Percentiles rank a stretch among this genome's conserved stretches.
Conservation (phyloP, 2,113 vertebrate species). For the Channa maculata region DNA sequence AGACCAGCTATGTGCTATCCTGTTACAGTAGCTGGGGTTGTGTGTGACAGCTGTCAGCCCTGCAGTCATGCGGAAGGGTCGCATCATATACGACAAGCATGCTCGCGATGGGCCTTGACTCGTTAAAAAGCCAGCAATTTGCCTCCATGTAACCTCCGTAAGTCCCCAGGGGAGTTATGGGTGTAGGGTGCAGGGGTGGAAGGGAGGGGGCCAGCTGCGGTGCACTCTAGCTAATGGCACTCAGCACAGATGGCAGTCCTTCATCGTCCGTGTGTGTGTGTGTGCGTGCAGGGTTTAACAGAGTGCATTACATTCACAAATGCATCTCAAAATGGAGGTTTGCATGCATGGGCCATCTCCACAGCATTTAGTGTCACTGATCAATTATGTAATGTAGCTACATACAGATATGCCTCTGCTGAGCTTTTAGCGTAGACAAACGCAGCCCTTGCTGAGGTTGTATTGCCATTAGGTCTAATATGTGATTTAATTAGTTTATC, state of each 20-base stretch:
- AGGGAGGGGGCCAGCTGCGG: slow-evolving; percentile 71
- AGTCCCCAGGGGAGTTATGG: slow-evolving; percentile 15
- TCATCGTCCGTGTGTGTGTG: slow-evolving; percentile 30
- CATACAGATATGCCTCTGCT: slow-evolving; percentile 23
- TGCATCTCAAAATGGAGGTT: slow-evolving; percentile 64
- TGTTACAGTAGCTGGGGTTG: slow-evolving; percentile 55
- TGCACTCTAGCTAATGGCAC: slow-evolving; percentile 61
- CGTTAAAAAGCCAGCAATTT: slow-evolving; percentile 55
- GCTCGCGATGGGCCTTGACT: slow-evolving; percentile 35
- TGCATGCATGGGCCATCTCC: slow-evolving; percentile 14
- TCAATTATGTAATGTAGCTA: slow-evolving; percentile 49
- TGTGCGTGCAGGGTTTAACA: slow-evolving; percentile 33
- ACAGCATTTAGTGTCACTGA: slow-evolving; percentile 34
- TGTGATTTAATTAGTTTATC: slow-evolving; percentile 12
- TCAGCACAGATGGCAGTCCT: slow-evolving; percentile 66
- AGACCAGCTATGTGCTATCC: slow-evolving; percentile 53
- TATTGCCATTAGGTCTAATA: neutral
- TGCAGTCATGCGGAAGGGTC: slow-evolving; percentile 37
- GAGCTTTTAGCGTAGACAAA: slow-evolving; percentile 14
- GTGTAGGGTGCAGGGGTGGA: slow-evolving; percentile 35
- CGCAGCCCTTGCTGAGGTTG: neutral
- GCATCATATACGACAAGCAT: slow-evolving; percentile 33
- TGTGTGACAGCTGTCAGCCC: slow-evolving; percentile 71
- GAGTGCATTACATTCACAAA: slow-evolving; percentile 66
- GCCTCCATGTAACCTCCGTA: slow-evolving; percentile 49